A percentile compares a stretch with the other conserved stretches of the same genome.
Conservation (phyloP, 2,888 invertebrate species). For the Ischnus inquisitorius region DNA sequence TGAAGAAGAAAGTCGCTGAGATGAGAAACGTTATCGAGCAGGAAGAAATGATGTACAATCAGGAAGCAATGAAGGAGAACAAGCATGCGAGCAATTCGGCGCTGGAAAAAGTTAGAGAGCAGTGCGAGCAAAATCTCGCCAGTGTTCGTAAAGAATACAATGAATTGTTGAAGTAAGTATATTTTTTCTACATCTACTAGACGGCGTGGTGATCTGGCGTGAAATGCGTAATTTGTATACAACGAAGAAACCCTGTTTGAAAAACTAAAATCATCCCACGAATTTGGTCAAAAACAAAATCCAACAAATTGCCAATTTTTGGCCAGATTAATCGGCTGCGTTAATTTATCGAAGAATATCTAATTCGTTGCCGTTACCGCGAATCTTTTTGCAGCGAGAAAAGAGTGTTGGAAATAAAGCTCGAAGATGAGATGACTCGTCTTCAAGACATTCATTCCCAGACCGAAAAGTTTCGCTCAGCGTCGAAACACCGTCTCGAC, state of each 20-base stretch:
- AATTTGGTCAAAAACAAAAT: no score
- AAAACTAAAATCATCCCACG: no score
- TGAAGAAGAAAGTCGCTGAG: constrained; percentile 58
- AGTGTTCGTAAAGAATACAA: constrained; percentile 56
- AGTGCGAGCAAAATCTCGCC: constrained; percentile 69
- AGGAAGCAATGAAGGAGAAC: background rate
- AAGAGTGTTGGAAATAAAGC: constrained; percentile 61
- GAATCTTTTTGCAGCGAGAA: constrained; percentile 67
- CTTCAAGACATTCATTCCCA: constrained; percentile 66
- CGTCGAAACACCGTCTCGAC: constrained; percentile 60
- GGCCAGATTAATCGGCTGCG: no score
- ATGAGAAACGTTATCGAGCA: constrained; percentile 46
- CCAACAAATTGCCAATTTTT: no score
- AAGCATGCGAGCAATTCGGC: background rate
- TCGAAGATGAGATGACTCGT: constrained; percentile 59
- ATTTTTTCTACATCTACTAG: constrained; percentile 12
- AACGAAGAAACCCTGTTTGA: no score
- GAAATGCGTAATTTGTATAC: no score
- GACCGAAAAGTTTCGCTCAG: constrained; percentile 51
- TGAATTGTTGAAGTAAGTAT: constrained; percentile 69
- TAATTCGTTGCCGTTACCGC: constrained; percentile 9
- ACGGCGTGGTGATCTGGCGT: no score
- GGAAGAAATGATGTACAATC: constrained; percentile 18
- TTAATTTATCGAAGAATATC: constrained; percentile 8
- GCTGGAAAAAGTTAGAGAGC: constrained; percentile 52